Evolutionary conservation across 2,797 vertebrate species (phyloP).

Genomic region (Knipowitschia caucasica): DNA sequence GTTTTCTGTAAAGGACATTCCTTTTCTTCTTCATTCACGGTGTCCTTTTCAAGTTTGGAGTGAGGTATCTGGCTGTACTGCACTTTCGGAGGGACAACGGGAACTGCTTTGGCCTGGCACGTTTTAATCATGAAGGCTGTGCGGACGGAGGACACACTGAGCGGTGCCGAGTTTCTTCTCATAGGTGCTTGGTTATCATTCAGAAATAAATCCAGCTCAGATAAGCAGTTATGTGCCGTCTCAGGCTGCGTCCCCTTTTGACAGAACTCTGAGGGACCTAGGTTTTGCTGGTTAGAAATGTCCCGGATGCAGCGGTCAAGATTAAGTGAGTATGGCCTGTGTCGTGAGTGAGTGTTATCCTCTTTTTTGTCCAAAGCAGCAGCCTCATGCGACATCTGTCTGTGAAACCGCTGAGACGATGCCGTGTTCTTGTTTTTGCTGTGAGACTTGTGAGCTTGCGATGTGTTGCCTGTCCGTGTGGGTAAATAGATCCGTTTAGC

Average conservation of each 20-base stretch:
- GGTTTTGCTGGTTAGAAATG: slow-evolving; percentile 73
- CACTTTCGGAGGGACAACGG: slow-evolving; percentile 91
- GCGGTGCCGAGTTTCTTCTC: slow-evolving; percentile 91
- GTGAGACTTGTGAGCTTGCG: slow-evolving; percentile 50
- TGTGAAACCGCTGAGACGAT: slow-evolving; percentile 64
- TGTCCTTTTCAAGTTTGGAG: slow-evolving; percentile 74
- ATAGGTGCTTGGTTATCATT: slow-evolving; percentile 75
- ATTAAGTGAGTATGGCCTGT: slow-evolving; percentile 88
- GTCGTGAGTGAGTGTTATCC: slow-evolving; percentile 57
- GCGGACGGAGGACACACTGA: slow-evolving; percentile 91
- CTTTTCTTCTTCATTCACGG: slow-evolving; percentile 64
- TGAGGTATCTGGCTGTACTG: slow-evolving; percentile 95
- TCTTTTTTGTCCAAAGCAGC: slow-evolving; percentile 57
- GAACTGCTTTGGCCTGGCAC: slow-evolving; percentile 92
- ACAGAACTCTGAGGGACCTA: slow-evolving; percentile 51
- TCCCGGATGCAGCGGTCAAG: slow-evolving; percentile 80
- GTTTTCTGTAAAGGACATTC: slow-evolving; percentile 66
- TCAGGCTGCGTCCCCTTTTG: slow-evolving; percentile 48
- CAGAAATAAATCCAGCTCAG: slow-evolving; percentile 76
- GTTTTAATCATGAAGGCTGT: slow-evolving; percentile 97
- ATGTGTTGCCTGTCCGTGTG: slow-evolving; percentile 28
- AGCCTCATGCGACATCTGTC: slow-evolving; percentile 71
- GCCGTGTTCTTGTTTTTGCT: slow-evolving; percentile 61
- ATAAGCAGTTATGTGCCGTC: slow-evolving; percentile 43
- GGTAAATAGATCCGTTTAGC: slow-evolving; percentile 47